Conservation (phyloP, 2,797 vertebrate species). For the Phaenicophaeus curvirostris region DNA sequence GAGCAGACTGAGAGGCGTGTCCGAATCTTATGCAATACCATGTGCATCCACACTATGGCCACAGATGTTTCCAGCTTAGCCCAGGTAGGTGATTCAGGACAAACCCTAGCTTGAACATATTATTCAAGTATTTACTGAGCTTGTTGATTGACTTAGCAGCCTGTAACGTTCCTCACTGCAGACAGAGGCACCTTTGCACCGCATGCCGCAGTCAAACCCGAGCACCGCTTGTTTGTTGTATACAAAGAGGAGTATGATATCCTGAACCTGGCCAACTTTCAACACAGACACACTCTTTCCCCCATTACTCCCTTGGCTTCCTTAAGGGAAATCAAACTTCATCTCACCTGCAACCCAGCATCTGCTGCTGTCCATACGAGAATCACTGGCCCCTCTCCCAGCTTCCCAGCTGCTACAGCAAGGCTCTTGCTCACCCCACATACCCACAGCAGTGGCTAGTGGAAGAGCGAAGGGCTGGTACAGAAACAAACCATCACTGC, state of each 20-base stretch:
- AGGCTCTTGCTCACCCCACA: background rate
- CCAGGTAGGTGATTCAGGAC: background rate
- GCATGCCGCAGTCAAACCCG: fast-evolving
- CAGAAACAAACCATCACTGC: background rate
- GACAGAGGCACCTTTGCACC: fast-evolving
- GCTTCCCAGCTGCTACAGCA: no score
- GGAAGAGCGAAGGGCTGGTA: background rate
- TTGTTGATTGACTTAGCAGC: background rate
- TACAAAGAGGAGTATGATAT: fast-evolving
- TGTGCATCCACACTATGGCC: fast-evolving
- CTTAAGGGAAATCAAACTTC: background rate
- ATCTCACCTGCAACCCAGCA: background rate
- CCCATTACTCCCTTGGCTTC: background rate
- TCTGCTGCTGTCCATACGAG: no score
- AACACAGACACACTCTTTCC: fast-evolving
- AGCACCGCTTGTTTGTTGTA: background rate
- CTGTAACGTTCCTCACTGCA: fast-evolving
- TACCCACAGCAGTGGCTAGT: fast-evolving
- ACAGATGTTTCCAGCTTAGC: background rate
- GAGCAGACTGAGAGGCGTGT: no score
- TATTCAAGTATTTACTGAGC: fast-evolving
- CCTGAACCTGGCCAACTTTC: background rate
- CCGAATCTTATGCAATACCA: fast-evolving
- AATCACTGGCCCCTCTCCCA: fast-evolving
- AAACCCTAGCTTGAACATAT: background rate